A percentile compares a stretch with the other conserved stretches of the same genome.
phyloP scores from a whole-genome alignment of 1,140 invertebrate genomes.

The Megathymus violae region DNA sequence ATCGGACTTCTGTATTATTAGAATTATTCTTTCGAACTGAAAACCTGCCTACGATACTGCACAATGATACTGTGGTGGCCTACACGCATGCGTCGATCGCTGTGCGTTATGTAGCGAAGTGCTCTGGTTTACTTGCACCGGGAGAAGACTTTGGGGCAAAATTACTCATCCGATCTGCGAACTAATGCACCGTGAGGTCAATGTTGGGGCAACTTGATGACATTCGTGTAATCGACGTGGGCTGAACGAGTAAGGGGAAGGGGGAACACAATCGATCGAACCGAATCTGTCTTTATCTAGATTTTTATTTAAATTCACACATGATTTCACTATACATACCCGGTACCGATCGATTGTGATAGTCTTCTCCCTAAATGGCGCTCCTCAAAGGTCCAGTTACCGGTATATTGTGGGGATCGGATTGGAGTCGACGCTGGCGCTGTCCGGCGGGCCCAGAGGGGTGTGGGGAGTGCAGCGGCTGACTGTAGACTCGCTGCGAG shows the following conservation, averaged over 20 bases:
- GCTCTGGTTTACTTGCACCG: conserved; percentile 62
- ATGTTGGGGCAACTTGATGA: conserved; percentile 35
- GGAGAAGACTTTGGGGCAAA: conserved; percentile 60
- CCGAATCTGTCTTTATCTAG: conserved; percentile 2
- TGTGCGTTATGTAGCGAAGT: conserved; percentile 71
- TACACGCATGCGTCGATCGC: conserved; percentile 78
- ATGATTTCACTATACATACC: conserved; percentile 18
- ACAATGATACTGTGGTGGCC: conserved; percentile 44
- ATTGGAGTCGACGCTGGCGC: conserved; percentile 91
- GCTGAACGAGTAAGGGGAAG: not conserved
- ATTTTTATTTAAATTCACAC: not conserved
- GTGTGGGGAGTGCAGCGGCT: conserved; percentile 76
- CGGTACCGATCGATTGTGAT: conserved; percentile 40
- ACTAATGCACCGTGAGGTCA: conserved; percentile 41
- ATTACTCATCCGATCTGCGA: conserved; percentile 41
- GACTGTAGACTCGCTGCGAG: conserved; percentile 77
- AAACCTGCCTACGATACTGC: conserved; percentile 47
- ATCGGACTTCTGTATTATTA: conserved; percentile 6
- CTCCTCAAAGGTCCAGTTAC: conserved; percentile 81
- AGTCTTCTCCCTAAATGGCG: conserved; percentile 58
- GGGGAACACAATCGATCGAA: conserved; percentile 39
- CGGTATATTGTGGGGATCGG: conserved; percentile 92
- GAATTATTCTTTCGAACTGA: conserved; percentile 33
- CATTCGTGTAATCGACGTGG: conserved; percentile 41
- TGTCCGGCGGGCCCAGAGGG: conserved; percentile 84